These are phyloP conservation scores for Drosophila nikananu DNA, from an alignment of 1,140 invertebrate species.

Conservation along the genomic window DNA sequence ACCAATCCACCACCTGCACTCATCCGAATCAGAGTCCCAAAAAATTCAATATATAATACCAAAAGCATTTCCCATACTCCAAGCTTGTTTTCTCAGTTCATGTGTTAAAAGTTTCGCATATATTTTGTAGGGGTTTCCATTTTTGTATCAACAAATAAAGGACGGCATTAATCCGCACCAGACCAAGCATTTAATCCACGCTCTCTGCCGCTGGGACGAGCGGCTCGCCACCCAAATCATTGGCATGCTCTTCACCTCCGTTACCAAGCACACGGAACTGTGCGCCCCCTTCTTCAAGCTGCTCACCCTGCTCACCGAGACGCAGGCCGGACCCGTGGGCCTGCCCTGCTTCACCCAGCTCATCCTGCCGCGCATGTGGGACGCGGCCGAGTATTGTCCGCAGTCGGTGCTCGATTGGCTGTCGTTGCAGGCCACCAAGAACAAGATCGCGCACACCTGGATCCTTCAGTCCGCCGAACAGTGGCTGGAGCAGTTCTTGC, in stretches of 20 bases:
- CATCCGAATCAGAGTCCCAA: constrained; percentile 11
- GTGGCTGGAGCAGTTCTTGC: constrained; percentile 95
- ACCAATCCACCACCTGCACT: constrained; percentile 10
- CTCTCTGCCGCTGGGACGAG: constrained; percentile 95
- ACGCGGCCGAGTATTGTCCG: constrained; percentile 95
- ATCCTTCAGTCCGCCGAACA: constrained; percentile 94
- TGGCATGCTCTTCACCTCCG: constrained; percentile 94
- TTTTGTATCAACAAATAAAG: constrained; percentile 96
- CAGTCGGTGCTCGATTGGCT: constrained; percentile 97
- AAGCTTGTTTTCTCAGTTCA: constrained; percentile 18
- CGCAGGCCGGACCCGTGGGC: constrained; percentile 91
- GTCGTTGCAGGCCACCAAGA: constrained; percentile 93
- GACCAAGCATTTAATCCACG: constrained; percentile 96
- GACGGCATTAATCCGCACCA: constrained; percentile 96
- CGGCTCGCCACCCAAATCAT: constrained; percentile 93
- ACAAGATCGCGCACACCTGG: constrained; percentile 95
- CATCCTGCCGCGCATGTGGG: constrained; percentile 94
- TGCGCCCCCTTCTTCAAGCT: constrained; percentile 97
- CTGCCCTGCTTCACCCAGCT: constrained; percentile 95
- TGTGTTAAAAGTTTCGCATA: constrained; percentile 56
- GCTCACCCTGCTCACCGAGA: constrained; percentile 92
- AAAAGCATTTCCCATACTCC: constrained; percentile 20
- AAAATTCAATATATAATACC: constrained; percentile 31
- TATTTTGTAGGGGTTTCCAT: constrained; percentile 92
- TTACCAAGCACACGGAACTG: constrained; percentile 94